Evolutionary conservation across 1,140 invertebrate genomes (phyloP).

Genomic region (Drosophila nigrodunni): DNA sequence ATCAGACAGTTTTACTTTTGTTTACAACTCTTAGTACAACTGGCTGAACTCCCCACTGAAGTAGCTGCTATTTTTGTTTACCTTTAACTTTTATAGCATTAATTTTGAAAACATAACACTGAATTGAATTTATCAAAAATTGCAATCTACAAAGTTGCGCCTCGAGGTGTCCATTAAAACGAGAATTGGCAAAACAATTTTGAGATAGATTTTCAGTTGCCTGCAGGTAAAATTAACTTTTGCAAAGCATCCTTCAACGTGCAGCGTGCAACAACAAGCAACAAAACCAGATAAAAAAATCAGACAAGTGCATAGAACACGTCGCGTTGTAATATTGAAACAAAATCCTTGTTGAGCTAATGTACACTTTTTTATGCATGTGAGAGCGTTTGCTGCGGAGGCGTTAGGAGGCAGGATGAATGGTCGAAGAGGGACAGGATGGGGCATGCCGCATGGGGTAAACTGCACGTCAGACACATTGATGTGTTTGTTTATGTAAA

Average conservation of each 20-base stretch:
- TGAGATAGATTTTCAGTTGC: conserved; percentile 27
- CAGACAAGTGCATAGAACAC: conserved; percentile 12
- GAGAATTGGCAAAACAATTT: conserved; percentile 29
- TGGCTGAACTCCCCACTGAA: no score
- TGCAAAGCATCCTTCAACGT: conserved; percentile 13
- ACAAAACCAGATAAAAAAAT: conserved; percentile 3
- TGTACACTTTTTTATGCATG: conserved; percentile 57
- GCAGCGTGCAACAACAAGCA: background rate
- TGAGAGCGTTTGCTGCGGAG: background rate
- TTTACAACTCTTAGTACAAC: no score
- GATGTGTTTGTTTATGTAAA: conserved; percentile 77
- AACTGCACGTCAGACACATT: conserved; percentile 65
- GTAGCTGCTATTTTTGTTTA: no score
- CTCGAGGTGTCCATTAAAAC: conserved; percentile 14
- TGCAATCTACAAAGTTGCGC: conserved; percentile 24
- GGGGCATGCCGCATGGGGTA: conserved; percentile 5
- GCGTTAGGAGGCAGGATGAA: background rate
- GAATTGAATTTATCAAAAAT: conserved; percentile 6
- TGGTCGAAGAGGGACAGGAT: background rate
- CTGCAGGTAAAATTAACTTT: conserved; percentile 32
- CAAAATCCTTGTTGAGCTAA: conserved; percentile 72
- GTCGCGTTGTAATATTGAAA: conserved; percentile 62
- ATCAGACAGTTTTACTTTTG: no score
- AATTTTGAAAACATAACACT: conserved; percentile 1
- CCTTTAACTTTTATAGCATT: no score